Evolutionary conservation across 2,113 vertebrate genomes (phyloP).

Genomic region (Montifringilla adamsi): DNA sequence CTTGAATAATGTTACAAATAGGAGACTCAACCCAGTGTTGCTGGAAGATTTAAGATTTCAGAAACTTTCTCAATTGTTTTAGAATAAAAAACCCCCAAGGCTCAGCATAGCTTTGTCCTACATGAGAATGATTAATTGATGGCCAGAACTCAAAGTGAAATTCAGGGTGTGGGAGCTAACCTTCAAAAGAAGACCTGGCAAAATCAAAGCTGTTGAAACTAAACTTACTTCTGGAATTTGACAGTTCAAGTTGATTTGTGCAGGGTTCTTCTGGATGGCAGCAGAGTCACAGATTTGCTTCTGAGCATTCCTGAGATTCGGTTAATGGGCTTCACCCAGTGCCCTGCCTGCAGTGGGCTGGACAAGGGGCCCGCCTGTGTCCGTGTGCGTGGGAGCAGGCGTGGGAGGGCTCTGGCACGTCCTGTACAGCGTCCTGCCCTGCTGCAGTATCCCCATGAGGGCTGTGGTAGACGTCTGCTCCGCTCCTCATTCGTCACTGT

Average conservation of each 20-base stretch:
- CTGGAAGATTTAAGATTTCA: not conserved
- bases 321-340: not conserved
- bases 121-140: not conserved
- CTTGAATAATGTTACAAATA: not conserved
- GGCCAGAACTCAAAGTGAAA: not conserved
- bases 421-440: fast-evolving
- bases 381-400: no score
- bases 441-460: fast-evolving
- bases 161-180: not conserved
- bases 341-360: no score
- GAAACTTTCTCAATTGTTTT: not conserved
- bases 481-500: fast-evolving
- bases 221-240: not conserved
- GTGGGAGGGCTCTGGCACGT: fast-evolving
- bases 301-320: not conserved
- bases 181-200: not conserved
- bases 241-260: not conserved
- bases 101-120: not conserved
- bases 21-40: not conserved
- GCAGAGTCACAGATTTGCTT: not conserved
- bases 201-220: not conserved
- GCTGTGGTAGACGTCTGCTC: not conserved
- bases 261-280: not conserved
- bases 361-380: no score
- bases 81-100: not conserved